Percentiles rank a stretch among this genome's conserved stretches.
phyloP scores from a whole-genome alignment of 2,113 vertebrate species.

The Fregata magnificens region DNA sequence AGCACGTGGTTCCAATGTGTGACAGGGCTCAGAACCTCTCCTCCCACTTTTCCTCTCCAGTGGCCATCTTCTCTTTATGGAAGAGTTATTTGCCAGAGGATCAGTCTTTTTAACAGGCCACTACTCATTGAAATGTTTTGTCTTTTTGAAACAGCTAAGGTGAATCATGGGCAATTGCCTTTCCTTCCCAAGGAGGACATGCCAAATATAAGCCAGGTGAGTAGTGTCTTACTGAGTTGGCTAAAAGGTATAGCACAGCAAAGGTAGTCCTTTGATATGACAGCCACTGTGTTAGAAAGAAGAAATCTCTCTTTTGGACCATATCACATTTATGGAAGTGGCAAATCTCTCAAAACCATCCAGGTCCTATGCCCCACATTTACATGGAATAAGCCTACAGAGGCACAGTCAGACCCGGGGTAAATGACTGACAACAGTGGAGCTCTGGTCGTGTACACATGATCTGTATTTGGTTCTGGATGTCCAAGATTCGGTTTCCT shows the following conservation, averaged over 20 bases:
- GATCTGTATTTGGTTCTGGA: not conserved
- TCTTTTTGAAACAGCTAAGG: constrained; percentile 9
- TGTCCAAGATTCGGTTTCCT: constrained; percentile 32
- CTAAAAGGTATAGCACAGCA: constrained; percentile 48
- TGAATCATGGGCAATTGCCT: constrained; percentile 19
- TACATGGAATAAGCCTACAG: not conserved
- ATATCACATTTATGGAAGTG: constrained; percentile 36
- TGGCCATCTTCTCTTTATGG: constrained; percentile 4
- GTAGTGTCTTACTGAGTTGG: constrained; percentile 40
- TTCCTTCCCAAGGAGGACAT: constrained; percentile 43
- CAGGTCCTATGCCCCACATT: not conserved
- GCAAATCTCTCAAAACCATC: constrained; percentile 30
- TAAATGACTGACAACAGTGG: not conserved
- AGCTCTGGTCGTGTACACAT: not conserved
- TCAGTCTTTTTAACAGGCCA: not conserved
- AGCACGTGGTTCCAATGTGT: not conserved
- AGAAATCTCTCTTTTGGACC: constrained; percentile 2
- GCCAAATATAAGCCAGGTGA: constrained; percentile 24
- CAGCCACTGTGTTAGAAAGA: not conserved
- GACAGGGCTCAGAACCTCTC: constrained; percentile 17
- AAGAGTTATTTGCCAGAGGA: not conserved
- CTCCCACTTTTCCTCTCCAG: not conserved
- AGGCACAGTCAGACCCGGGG: not conserved
- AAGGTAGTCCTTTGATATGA: not conserved
- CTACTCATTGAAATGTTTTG: not conserved